Evolutionary conservation across 2,113 vertebrate species (phyloP).

Genomic region (Platysternon megacephalum): DNA sequence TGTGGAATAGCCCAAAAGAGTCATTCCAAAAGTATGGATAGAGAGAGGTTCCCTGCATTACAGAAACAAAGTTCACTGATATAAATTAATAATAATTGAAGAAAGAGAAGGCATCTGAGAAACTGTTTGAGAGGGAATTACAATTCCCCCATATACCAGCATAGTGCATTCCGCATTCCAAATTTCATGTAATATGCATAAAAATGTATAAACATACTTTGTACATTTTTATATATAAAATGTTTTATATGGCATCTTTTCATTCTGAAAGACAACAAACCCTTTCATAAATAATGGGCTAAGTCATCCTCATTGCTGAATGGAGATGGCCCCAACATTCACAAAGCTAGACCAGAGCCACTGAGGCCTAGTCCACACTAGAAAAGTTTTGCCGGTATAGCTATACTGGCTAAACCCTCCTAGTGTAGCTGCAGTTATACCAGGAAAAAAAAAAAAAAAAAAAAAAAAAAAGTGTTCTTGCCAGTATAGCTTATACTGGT

Average conservation of each 20-base stretch:
- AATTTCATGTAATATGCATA: slow-evolving; percentile 26
- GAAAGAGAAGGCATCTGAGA: slow-evolving; percentile 22
- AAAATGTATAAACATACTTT: neutral
- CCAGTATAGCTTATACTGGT: neutral
- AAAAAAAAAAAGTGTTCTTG: no score
- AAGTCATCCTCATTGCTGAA: neutral
- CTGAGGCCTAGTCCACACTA: neutral
- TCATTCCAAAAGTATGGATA: neutral
- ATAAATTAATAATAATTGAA: slow-evolving; percentile 46
- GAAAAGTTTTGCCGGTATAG: neutral
- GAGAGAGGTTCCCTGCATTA: neutral
- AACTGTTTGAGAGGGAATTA: neutral
- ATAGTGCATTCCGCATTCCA: neutral
- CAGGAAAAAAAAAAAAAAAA: neutral
- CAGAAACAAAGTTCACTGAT: neutral
- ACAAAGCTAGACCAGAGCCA: neutral
- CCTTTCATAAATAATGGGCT: neutral
- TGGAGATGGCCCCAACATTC: neutral
- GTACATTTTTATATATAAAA: neutral
- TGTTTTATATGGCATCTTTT: neutral
- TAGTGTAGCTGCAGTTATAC: neutral
- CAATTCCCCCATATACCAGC: slow-evolving; percentile 12
- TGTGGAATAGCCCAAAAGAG: neutral
- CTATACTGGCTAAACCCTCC: neutral
- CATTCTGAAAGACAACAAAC: neutral